A percentile compares a stretch with the other conserved stretches of the same genome.
Conservation (phyloP, 2,113 vertebrate genomes). For the Todiramphus chloris region DNA sequence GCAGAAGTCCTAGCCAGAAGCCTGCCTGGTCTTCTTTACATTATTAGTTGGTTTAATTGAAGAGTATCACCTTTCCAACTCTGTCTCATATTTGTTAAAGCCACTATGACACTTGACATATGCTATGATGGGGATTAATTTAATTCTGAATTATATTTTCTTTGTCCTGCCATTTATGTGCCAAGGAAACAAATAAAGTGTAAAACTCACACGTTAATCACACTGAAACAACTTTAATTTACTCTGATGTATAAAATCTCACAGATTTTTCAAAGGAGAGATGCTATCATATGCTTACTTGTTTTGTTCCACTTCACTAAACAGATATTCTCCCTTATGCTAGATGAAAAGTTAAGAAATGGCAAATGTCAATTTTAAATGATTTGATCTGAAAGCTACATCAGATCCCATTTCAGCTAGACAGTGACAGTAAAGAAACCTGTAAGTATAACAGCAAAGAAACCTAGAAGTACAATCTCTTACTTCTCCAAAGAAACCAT, state of each 20-base stretch:
- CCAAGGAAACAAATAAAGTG: not conserved
- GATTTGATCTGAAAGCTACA: slow-evolving; percentile 23
- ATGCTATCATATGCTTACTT: slow-evolving; percentile 26
- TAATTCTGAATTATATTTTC: not conserved
- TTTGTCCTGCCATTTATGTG: not conserved
- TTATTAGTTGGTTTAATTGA: not conserved
- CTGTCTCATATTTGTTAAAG: not conserved
- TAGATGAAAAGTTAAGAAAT: slow-evolving; percentile 43
- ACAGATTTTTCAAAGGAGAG: slow-evolving; percentile 32
- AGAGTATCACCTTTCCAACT: not conserved
- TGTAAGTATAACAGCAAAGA: not conserved
- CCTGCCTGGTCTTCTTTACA: not conserved
- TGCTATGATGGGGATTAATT: not conserved
- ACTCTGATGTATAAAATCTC: not conserved
- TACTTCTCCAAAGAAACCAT: not conserved
- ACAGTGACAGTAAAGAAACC: not conserved
- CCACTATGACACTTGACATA: not conserved
- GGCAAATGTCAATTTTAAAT: slow-evolving; percentile 43
- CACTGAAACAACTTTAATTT: slow-evolving; percentile 4
- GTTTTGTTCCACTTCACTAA: slow-evolving; percentile 26
- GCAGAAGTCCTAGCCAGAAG: not conserved
- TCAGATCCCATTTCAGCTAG: not conserved
- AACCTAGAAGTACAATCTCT: not conserved
- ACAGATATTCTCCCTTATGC: slow-evolving; percentile 38
- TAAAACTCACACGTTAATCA: not conserved